Evolutionary conservation across 1,140 invertebrate species (phyloP).

Genomic region (Drosophila orena): DNA sequence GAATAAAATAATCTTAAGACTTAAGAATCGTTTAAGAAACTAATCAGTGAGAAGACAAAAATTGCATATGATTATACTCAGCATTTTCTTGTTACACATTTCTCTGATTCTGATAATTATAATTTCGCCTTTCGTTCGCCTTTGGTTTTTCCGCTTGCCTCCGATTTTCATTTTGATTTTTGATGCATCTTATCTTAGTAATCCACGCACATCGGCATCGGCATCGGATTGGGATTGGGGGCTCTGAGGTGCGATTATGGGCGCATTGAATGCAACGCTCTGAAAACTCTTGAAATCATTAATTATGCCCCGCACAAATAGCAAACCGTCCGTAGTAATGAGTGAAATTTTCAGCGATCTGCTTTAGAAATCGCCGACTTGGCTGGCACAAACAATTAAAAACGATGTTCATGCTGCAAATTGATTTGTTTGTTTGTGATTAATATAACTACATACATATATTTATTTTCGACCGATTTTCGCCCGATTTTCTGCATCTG

Average conservation of each 20-base stretch:
- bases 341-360: constrained; percentile 60
- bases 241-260: constrained; percentile 21
- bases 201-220: neutral
- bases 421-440: constrained; percentile 56
- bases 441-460: constrained; percentile 19
- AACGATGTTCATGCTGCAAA: constrained; percentile 67
- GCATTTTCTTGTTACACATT: constrained; percentile 72
- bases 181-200: too few relatives aligned
- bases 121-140: constrained; percentile 25
- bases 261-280: constrained; percentile 60
- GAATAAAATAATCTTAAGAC: constrained; percentile 62
- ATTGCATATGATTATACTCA: constrained; percentile 80
- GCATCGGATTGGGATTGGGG: neutral
- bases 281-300: constrained; percentile 56
- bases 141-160: constrained; percentile 10
- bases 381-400: constrained; percentile 73
- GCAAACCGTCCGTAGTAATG: constrained; percentile 54
- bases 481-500: neutral
- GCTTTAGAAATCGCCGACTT: constrained; percentile 50
- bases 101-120: constrained; percentile 27
- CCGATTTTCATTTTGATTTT: constrained; percentile 32
- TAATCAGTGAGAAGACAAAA: constrained; percentile 64
- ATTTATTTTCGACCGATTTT: constrained; percentile 9
- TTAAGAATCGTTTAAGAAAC: constrained; percentile 55
- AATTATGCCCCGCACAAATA: constrained; percentile 50